These are phyloP conservation scores for Mus caroli DNA, from an alignment of 2,797 vertebrate genomes.

Conservation along the genomic window DNA sequence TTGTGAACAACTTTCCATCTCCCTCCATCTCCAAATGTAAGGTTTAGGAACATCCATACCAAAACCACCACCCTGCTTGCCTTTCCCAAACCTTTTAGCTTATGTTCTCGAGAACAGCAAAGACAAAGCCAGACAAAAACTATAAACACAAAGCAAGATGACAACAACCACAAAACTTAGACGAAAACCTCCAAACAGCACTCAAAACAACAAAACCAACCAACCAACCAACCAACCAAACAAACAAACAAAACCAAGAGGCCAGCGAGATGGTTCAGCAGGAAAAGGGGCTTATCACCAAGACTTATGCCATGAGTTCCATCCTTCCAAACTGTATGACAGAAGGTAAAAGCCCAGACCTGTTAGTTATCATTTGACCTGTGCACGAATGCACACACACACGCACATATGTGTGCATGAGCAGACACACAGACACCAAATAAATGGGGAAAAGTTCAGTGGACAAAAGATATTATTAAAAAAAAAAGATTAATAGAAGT, in stretches of 20 bases:
- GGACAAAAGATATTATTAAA: background rate
- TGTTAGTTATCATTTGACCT: background rate
- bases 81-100: background rate
- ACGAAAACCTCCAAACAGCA: background rate
- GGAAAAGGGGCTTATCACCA: background rate
- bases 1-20: background rate
- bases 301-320: background rate
- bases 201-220: background rate
- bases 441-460: background rate
- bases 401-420: no score
- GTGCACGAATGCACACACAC: accelerated
- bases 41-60: background rate
- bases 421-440: background rate
- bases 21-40: background rate
- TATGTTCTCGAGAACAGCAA: background rate
- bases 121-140: background rate
- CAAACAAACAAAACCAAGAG: background rate
- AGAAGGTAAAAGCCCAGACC: background rate
- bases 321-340: background rate
- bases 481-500: background rate
- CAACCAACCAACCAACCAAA: background rate
- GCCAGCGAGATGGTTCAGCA: background rate
- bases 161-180: background rate
- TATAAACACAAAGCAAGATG: background rate
- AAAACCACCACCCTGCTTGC: background rate